Evolutionary conservation across 1,140 invertebrate genomes (phyloP), one percentile per base, ranked within the genome.

Genomic region (Papilio polyxenes): DNA sequence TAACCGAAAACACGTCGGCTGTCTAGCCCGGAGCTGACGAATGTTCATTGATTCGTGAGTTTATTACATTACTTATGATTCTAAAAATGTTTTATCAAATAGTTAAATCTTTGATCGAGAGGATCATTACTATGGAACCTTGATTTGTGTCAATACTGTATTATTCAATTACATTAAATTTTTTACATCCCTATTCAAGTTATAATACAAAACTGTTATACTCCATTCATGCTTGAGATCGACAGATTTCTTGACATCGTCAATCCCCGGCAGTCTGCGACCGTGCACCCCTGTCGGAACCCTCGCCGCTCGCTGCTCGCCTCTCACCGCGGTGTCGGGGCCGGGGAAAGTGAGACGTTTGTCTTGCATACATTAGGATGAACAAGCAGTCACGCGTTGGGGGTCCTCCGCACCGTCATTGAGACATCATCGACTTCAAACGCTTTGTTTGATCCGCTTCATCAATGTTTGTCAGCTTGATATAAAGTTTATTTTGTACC

Each of bases 261-360:
- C 23, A 56, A 49, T 82, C 81, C 82, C 81, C 79, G 48, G 37
- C 74, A 69, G 49, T 74, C 44, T 5, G 9, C 78, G 72, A 83
- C 83, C 82, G 48, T 5, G 3, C 78, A 59, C 85, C 83, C 82
- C 83, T 69, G 80, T 48, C 81, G 69, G 75, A 9, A 44, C 79
- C 79, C 65, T 77, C 59, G 56, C 48, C 74, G 51, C 23, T 31
- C 23, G 23, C 23, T 31, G 23, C 23, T 31, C 23, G 23, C 23
- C 23, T 31, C n/a, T 77, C 72, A 44, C 31, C 74, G 51, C 56
- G 53, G 79, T 49, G 49, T 15, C 49, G 49, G 49, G 49, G 49
- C 49, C 13, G 11, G 17, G 53, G 84, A 84, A 82, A 90, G 87
- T 87, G 89, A 90, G 86, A 87, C 88, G 88, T 88, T 89, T 87